These are phyloP conservation scores for Temnothorax rugatulus DNA, from an alignment of 2,888 invertebrate genomes.

Conservation along the genomic window DNA sequence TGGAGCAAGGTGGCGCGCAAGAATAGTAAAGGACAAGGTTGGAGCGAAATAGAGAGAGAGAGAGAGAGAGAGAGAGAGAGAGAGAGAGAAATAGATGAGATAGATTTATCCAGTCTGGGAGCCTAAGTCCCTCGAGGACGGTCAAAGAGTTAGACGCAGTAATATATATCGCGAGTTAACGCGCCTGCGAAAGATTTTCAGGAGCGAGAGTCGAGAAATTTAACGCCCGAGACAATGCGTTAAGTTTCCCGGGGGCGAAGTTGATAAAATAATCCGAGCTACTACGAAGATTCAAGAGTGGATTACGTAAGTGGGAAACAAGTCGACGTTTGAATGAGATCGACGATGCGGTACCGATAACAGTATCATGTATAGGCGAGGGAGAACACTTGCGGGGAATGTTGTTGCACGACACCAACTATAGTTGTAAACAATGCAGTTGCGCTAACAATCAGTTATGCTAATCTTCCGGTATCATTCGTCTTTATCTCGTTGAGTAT, in stretches of 20 bases:
- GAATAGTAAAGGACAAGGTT: not conserved
- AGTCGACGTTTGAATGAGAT: constrained; percentile 25
- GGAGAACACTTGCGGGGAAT: constrained; percentile 1
- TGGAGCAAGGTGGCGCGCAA: not conserved
- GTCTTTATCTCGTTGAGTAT: no score
- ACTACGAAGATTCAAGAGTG: constrained; percentile 15
- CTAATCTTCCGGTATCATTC: not conserved
- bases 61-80: not conserved
- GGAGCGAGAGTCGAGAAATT: constrained; percentile 5
- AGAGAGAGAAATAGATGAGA: not conserved
- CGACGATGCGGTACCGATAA: not conserved
- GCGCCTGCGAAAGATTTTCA: constrained; percentile 12
- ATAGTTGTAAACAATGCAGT: constrained; percentile 2
- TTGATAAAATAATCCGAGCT: constrained; percentile 34
- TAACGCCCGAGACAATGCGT: not conserved
- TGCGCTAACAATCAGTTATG: not conserved
- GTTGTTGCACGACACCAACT: not conserved
- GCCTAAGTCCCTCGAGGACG: not conserved
- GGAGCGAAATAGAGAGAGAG: not conserved
- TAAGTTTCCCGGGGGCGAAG: not conserved
- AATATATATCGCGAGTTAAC: not conserved
- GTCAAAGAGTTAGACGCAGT: not conserved
- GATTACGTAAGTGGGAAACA: constrained; percentile 37
- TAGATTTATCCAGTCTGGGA: not conserved
- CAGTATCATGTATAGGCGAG: not conserved